Evolutionary conservation across 1,140 invertebrate species (phyloP).

Genomic region (Solenopsis invicta): DNA sequence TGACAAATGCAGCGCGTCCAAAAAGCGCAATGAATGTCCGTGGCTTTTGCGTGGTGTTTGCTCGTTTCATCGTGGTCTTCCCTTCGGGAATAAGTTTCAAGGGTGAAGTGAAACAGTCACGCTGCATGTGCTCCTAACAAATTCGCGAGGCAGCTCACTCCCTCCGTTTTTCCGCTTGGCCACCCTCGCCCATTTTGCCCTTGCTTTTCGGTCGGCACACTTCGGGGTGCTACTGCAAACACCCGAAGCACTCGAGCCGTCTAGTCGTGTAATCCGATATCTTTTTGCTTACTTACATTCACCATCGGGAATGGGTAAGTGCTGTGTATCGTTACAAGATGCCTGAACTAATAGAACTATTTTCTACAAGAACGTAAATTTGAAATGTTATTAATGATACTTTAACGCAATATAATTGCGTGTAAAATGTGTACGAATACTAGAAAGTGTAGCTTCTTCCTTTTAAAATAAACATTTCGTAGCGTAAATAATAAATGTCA

Average conservation of each 20-base stretch:
- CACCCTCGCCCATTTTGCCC: slow-evolving; percentile 50
- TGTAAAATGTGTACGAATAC: background rate
- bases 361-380: background rate
- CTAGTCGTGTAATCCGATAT: slow-evolving; percentile 62
- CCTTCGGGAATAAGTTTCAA: slow-evolving; percentile 25
- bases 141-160: slow-evolving; percentile 52
- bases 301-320: slow-evolving; percentile 27
- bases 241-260: slow-evolving; percentile 41
- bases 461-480: background rate
- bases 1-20: slow-evolving; percentile 14
- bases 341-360: slow-evolving; percentile 15
- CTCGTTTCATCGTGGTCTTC: slow-evolving; percentile 40
- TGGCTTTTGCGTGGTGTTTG: slow-evolving; percentile 30
- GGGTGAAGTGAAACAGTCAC: slow-evolving; percentile 50
- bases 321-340: background rate
- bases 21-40: slow-evolving; percentile 33
- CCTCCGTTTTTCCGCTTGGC: slow-evolving; percentile 57
- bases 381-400: background rate
- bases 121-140: slow-evolving; percentile 62
- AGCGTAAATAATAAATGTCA: background rate
- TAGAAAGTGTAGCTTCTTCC: background rate
- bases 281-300: slow-evolving; percentile 57
- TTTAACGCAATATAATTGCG: background rate
- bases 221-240: slow-evolving; percentile 55
- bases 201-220: slow-evolving; percentile 52